phyloP scores from a whole-genome alignment of 2,113 vertebrate species.

The Grantiella picta region DNA sequence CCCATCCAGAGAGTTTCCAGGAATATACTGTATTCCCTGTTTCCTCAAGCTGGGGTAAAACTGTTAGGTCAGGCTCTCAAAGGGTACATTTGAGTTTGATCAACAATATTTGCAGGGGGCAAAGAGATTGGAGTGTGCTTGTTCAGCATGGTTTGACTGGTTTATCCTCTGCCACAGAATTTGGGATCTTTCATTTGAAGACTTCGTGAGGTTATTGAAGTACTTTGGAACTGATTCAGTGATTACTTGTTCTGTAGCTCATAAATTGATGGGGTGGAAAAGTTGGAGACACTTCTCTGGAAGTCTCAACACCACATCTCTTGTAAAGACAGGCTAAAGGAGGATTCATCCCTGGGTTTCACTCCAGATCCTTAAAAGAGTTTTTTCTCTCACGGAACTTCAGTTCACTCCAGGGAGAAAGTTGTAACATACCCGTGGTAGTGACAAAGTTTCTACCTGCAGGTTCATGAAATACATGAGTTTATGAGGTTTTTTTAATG shows the following conservation, averaged over 20 bases:
- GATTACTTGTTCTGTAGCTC: neutral
- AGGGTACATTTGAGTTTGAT: neutral
- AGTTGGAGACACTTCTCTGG: neutral
- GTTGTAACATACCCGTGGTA: neutral
- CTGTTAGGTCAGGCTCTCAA: neutral
- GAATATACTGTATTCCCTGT: neutral
- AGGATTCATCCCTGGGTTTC: neutral
- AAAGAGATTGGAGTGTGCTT: neutral
- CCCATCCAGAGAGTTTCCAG: neutral
- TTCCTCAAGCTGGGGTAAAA: neutral
- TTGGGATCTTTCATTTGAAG: neutral
- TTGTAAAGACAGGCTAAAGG: neutral
- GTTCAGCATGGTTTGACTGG: neutral
- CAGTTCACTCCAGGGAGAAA: neutral
- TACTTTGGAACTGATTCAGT: neutral
- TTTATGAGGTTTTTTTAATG: neutral
- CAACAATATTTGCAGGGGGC: neutral
- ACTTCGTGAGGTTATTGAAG: neutral
- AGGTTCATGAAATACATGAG: neutral
- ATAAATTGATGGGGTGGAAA: neutral
- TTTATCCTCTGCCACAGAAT: accelerated
- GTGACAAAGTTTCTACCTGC: neutral
- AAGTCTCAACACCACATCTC: neutral
- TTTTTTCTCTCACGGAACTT: neutral
- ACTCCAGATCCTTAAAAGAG: neutral